Evolutionary conservation across 2,113 vertebrate species (phyloP).

Genomic region (Oreochromis spilurus): DNA sequence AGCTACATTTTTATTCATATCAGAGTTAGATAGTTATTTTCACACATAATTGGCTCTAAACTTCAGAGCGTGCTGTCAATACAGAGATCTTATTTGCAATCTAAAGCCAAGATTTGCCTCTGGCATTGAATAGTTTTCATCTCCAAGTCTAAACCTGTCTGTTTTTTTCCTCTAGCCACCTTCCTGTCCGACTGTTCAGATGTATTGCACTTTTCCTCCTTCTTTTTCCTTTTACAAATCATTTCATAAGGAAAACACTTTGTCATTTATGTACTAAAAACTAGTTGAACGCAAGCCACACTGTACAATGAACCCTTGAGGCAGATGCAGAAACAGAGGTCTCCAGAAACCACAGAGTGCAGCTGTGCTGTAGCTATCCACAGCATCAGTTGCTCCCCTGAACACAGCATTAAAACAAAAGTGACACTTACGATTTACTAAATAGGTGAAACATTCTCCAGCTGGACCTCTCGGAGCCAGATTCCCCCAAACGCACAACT

Average conservation of each 20-base stretch:
- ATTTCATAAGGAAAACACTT: neutral
- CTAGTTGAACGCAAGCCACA: neutral
- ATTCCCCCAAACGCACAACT: conserved; percentile 46
- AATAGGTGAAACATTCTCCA: conserved; percentile 72
- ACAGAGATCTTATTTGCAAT: neutral
- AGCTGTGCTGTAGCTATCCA: conserved; percentile 24
- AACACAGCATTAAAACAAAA: conserved; percentile 8
- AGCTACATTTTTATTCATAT: neutral
- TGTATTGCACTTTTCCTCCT: neutral
- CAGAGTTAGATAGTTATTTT: neutral
- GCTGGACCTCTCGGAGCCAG: conserved; percentile 1
- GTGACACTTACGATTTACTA: conserved; percentile 64
- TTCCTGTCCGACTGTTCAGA: neutral
- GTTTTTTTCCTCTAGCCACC: neutral
- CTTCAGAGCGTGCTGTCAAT: neutral
- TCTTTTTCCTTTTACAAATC: neutral
- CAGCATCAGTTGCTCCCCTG: neutral
- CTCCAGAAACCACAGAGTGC: conserved; percentile 16
- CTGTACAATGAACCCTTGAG: neutral
- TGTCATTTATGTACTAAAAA: neutral
- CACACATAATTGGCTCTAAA: conserved; percentile 11
- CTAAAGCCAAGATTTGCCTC: conserved; percentile 13
- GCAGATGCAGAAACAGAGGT: conserved; percentile 29
- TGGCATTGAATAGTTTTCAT: conserved; percentile 54
- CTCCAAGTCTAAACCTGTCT: conserved; percentile 56